Evolutionary conservation across 2,888 invertebrate species (phyloP), one percentile per base, ranked within the genome.

Genomic region (Scaptomyza flava): DNA sequence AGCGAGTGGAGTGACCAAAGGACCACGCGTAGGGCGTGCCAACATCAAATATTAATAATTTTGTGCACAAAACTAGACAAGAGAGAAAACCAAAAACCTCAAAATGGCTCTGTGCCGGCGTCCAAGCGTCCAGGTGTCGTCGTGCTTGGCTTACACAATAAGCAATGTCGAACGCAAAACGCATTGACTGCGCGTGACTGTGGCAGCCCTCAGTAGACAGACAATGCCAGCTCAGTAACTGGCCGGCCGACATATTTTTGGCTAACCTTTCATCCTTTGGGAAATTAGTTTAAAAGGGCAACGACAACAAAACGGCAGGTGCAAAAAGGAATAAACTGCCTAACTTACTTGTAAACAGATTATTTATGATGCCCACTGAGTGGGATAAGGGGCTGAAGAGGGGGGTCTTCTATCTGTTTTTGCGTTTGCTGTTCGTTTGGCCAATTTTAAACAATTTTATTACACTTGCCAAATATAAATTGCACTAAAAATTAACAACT

Each of bases 401-500:
- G 33, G 17, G 30, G 34, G 33, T 4, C 17, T 17, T 1, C 17
- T 17, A 17, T 17, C 17, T 17, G 17, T 17, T n/a, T n/a, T n/a
- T n/a, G n/a, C n/a, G n/a, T n/a, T n/a, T n/a, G n/a, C n/a, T n/a
- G n/a, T n/a, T n/a, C n/a, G n/a, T n/a, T 33, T 53, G 43, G 56
- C 86, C 79, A 81, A 87, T 87, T 75, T 79, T 67, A 54, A 78
- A 72, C 65, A 78, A 81, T 89, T 89, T 87, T 87, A 83, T 83
- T 84, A 81, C 88, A 76, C 82, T 81, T 72, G 82, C 89, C 82
- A 68, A 87, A 83, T 52, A 87, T 88, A 80, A 88, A 88, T 89
- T 83, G 87, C 89, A 86, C 89, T 88, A 88, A 88, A 86, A 89
- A 88, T 85, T 85, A 89, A 85, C 89, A 85, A 86, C 85, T 85